Evolutionary conservation across 2,888 invertebrate genomes (phyloP), one percentile per base, ranked within the genome.

Genomic region (Drosophila peninsularis): DNA sequence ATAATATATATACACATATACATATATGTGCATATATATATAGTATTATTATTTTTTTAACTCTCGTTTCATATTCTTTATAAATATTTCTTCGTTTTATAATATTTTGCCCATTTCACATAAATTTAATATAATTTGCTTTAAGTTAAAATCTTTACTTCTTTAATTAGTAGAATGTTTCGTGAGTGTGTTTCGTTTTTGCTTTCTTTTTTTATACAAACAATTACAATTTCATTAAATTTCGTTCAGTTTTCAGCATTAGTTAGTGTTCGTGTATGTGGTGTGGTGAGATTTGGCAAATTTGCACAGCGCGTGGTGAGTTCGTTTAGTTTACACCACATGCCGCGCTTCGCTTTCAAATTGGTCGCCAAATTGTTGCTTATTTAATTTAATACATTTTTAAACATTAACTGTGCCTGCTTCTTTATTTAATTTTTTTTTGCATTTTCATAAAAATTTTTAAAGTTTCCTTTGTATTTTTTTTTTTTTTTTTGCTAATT

Each of bases 121-220:
- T 68, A 67, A 68, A 60, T 73, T 62, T 62, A 60, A 62, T 67
- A 61, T 72, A 73, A 78, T 75, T 78, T 65, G 63, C 65, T 64
- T 77, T 76, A 75, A 66, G 74, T 75, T 79, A 81, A 81, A 80
- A 81, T 78, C 81, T 67, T 69, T 71, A 71, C 63, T 77, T 69
- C 64, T 71, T 78, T 75, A 79, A 81, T 69, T 81, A 68, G 61
- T 79, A 79, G 78, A 79, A 79, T 79, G 78, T 79, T 78, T 71
- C 63, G 78, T 79, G 74, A 73, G 65, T 76, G 62, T 52, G n/a
- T 36, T 67, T 61, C 55, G 50, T 68, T 45, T 57, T 24, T 30
- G 5, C 30, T 30, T 30, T 30, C 42, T 41, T 14, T 27, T 64
- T 76, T 72, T 78, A 47, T 78, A 78, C 78, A 78, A 78, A 72